These are phyloP conservation scores for Nephrotoma appendiculata DNA, from an alignment of 2,888 invertebrate genomes.

Conservation along the genomic window DNA sequence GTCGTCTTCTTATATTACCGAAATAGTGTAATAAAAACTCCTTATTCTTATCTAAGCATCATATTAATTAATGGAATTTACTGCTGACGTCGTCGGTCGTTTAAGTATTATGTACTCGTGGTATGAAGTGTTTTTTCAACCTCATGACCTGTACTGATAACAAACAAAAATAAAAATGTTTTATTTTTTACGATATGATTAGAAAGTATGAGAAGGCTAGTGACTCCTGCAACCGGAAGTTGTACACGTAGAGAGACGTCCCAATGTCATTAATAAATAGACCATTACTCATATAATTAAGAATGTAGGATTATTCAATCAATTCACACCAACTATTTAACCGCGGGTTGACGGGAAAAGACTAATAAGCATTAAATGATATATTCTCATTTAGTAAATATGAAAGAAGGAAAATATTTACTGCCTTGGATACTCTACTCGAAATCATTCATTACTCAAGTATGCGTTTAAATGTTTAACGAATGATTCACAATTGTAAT, in stretches of 20 bases:
- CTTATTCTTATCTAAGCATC: neutral
- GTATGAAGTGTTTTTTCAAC: neutral
- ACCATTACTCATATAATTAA: neutral
- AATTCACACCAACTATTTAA: neutral
- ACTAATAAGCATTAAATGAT: neutral
- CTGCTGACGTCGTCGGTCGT: neutral
- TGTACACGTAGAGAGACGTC: neutral
- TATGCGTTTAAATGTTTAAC: neutral
- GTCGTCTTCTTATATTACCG: neutral
- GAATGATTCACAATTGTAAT: neutral
- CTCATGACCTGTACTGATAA: neutral
- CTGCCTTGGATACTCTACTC: neutral
- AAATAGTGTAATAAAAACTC: neutral
- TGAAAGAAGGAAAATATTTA: neutral
- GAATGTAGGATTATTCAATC: neutral
- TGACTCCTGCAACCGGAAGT: neutral
- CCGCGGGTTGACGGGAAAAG: neutral
- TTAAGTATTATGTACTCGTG: neutral
- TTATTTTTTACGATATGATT: neutral
- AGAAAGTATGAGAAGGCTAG: neutral
- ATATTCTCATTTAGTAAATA: neutral
- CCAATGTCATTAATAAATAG: neutral
- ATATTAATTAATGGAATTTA: neutral
- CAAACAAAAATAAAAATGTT: neutral
- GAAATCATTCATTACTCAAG: neutral